These are phyloP conservation scores for Frankliniella fusca DNA, from an alignment of 2,888 invertebrate genomes.

Conservation along the genomic window DNA sequence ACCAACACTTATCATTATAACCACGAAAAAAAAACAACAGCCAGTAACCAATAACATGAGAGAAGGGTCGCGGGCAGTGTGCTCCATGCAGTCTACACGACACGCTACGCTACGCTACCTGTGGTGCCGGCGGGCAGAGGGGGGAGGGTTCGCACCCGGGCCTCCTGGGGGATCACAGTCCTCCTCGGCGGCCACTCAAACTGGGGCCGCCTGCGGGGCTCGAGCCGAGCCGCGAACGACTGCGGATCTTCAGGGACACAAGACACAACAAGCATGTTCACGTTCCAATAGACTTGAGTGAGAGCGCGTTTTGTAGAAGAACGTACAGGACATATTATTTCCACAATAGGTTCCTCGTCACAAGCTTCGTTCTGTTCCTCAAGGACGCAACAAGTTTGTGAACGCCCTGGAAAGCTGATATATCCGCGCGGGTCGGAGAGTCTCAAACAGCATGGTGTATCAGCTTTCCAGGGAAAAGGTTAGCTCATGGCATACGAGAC, in stretches of 20 bases:
- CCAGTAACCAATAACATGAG: background rate
- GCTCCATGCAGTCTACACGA: background rate
- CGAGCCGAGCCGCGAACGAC: slow-evolving; percentile 7
- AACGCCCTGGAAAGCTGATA: no score
- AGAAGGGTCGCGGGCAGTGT: background rate
- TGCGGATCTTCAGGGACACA: slow-evolving; percentile 17
- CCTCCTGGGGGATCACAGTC: background rate
- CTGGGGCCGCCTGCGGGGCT: background rate
- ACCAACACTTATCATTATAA: background rate
- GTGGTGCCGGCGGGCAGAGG: background rate
- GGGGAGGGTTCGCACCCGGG: background rate
- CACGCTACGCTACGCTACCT: background rate
- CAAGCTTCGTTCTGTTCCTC: no score
- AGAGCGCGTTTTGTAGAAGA: background rate
- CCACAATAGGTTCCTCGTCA: no score
- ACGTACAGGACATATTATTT: background rate
- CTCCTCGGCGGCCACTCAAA: slow-evolving; percentile 14
- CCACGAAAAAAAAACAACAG: background rate
- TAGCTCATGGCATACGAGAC: background rate
- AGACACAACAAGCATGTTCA: slow-evolving; percentile 24
- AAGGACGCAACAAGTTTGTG: no score
- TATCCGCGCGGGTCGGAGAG: no score
- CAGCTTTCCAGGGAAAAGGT: no score
- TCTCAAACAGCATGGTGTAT: no score
- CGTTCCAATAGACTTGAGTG: background rate